Evolutionary conservation across 2,797 vertebrate species (phyloP).

Genomic region (Ataeniobius toweri): DNA sequence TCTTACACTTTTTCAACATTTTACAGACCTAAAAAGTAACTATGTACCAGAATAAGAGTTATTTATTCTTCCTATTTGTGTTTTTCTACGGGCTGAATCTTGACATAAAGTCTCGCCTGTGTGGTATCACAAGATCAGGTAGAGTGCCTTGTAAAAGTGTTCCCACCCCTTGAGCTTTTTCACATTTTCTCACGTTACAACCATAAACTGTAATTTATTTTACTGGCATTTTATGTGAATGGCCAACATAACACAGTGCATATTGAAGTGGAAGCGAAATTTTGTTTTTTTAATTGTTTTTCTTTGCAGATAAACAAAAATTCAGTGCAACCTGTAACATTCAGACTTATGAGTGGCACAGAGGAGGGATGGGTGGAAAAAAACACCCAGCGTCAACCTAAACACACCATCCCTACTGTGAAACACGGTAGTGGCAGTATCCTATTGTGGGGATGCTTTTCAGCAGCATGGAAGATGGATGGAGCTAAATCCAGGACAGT

Average conservation of each 20-base stretch:
- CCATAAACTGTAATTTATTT: not conserved
- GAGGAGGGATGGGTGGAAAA: too few species aligned
- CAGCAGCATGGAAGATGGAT: too few species aligned
- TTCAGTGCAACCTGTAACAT: not conserved
- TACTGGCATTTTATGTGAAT: not conserved
- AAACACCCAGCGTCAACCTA: too few species aligned
- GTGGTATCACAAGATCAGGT: too few species aligned
- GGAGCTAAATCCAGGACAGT: too few species aligned
- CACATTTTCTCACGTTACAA: not conserved
- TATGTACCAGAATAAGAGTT: too few species aligned
- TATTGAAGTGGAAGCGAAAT: not conserved
- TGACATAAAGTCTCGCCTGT: too few species aligned
- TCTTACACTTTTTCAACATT: not conserved
- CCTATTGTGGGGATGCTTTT: not conserved
- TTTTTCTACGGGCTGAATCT: too few species aligned
- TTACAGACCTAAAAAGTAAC: not conserved
- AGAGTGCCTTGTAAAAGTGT: too few species aligned
- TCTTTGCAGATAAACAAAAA: not conserved
- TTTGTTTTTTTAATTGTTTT: not conserved
- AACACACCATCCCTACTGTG: not conserved
- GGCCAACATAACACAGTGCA: too few species aligned
- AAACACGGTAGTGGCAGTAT: not conserved
- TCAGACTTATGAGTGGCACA: not conserved
- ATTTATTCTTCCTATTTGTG: not conserved
- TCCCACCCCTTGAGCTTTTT: not conserved